phyloP scores from a whole-genome alignment of 2,888 invertebrate genomes.

The Patella ulyssiponensis region DNA sequence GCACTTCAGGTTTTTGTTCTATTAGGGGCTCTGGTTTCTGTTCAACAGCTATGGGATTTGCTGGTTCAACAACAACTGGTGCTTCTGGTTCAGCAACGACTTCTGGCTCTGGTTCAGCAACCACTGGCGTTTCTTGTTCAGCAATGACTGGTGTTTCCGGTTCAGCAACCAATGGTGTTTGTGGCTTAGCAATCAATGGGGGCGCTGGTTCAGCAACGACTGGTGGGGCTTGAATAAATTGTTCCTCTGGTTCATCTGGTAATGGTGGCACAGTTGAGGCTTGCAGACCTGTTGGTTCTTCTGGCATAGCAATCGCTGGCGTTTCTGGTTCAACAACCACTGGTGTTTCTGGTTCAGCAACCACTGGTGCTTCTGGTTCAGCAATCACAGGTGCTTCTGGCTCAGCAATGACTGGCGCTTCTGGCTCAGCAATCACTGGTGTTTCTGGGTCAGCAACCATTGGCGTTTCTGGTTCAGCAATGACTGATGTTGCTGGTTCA shows the following conservation, averaged over 20 bases:
- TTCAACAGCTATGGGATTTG: background rate
- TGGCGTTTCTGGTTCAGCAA: slow-evolving; percentile 3
- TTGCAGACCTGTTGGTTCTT: background rate
- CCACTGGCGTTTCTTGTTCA: background rate
- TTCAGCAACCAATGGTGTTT: slow-evolving; percentile 10
- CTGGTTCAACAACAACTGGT: background rate
- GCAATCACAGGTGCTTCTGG: background rate
- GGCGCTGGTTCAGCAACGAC: background rate
- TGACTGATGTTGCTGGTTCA: background rate
- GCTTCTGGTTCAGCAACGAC: background rate
- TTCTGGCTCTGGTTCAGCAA: slow-evolving; percentile 6
- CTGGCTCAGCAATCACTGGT: slow-evolving; percentile 6
- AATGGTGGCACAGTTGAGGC: background rate
- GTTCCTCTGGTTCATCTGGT: background rate
- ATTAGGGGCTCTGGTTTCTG: background rate
- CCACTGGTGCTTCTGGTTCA: slow-evolving; percentile 9
- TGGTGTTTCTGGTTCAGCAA: background rate
- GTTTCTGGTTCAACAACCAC: slow-evolving; percentile 6
- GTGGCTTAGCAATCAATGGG: background rate
- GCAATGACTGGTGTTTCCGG: background rate
- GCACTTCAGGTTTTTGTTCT: background rate
- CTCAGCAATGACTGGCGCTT: background rate
- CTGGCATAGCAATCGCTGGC: background rate
- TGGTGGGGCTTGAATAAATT: background rate
- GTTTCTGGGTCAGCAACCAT: background rate